Percentiles rank a stretch among this genome's conserved stretches.
Evolutionary conservation across 2,113 vertebrate species (phyloP).

Genomic region (Esox niger): DNA sequence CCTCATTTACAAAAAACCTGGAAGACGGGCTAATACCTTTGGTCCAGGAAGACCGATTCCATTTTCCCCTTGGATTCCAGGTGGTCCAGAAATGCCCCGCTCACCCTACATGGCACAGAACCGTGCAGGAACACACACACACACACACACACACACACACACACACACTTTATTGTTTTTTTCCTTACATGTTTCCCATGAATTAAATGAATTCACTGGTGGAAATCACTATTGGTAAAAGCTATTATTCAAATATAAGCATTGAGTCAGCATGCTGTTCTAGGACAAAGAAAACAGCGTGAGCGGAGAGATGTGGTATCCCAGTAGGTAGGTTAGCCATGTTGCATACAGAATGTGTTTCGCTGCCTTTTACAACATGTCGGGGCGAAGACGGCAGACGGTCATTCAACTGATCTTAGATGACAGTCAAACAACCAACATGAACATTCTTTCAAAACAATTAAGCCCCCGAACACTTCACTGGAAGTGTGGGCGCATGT

Average conservation of each 20-base stretch:
- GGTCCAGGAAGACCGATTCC: conserved; percentile 83
- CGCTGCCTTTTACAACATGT: conserved; percentile 56
- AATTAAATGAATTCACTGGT: neutral
- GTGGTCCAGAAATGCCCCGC: conserved; percentile 80
- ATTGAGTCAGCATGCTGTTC: conserved; percentile 39
- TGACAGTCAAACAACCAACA: conserved; percentile 61
- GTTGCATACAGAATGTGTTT: conserved; percentile 42
- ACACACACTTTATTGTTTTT: neutral
- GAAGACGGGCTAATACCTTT: conserved; percentile 72
- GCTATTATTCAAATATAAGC: neutral
- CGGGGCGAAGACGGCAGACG: conserved; percentile 57
- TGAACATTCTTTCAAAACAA: conserved; percentile 68
- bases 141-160: conserved; percentile 18
- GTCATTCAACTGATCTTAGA: conserved; percentile 52
- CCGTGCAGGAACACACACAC: conserved; percentile 20
- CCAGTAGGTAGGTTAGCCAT: conserved; percentile 14
- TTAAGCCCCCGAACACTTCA: conserved; percentile 52
- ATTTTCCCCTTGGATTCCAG: conserved; percentile 85
- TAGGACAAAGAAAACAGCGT: conserved; percentile 5
- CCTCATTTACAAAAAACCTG: conserved; percentile 21
- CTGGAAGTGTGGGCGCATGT: conserved; percentile 37
- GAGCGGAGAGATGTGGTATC: conserved; percentile 31
- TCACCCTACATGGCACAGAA: conserved; percentile 76
- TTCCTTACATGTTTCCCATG: neutral
- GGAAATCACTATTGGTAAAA: too few relatives aligned